phyloP scores from a whole-genome alignment of 2,888 invertebrate species.

The Dolichomitus sp. region DNA sequence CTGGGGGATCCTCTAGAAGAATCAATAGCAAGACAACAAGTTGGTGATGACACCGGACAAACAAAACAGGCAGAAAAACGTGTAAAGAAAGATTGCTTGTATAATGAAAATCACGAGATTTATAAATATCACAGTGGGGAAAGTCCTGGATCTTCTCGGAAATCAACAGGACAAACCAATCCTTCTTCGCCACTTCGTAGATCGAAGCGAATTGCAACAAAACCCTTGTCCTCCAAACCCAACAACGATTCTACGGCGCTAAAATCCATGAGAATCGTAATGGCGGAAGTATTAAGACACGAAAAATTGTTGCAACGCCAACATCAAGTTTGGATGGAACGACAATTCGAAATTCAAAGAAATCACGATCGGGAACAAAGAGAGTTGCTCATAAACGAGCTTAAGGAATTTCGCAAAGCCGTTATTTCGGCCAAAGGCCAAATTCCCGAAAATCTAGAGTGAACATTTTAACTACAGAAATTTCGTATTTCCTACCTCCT shows the following conservation, averaged over 20 bases:
- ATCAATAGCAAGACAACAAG: background rate
- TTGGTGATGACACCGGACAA: slow-evolving; percentile 12
- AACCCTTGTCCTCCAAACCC: background rate
- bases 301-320: slow-evolving; percentile 72
- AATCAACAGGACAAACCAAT: background rate
- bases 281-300: slow-evolving; percentile 66
- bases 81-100: background rate
- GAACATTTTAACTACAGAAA: background rate
- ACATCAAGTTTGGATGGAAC: slow-evolving; percentile 76
- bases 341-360: slow-evolving; percentile 75
- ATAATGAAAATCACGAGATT: background rate
- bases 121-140: background rate
- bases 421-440: slow-evolving; percentile 11
- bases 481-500: slow-evolving; percentile 4
- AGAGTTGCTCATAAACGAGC: slow-evolving; percentile 69
- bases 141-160: slow-evolving; percentile 28
- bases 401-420: slow-evolving; percentile 69
- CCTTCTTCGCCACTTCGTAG: background rate
- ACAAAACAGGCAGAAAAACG: background rate
- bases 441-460: background rate
- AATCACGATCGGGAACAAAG: slow-evolving; percentile 72
- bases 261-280: slow-evolving; percentile 43
- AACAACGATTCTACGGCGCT: slow-evolving; percentile 30
- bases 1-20: slow-evolving; percentile 25
- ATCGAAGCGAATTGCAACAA: slow-evolving; percentile 2